Evolutionary conservation across 1,140 invertebrate species (phyloP), one percentile per base, ranked within the genome.

Genomic region (Vollenhovia emeryi): DNA sequence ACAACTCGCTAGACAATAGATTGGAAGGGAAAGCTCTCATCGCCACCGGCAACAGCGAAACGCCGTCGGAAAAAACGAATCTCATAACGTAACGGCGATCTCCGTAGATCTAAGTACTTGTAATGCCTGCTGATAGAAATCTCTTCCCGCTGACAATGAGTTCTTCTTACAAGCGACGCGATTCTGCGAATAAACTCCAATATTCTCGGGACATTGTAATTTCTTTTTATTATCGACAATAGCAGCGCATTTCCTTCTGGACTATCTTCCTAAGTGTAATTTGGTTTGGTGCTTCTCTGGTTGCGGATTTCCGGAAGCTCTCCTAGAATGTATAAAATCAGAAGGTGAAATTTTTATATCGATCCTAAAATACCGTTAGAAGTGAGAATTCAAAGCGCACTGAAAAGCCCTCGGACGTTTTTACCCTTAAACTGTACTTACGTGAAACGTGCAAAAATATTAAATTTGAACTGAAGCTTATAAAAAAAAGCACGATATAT

Each of bases 61-160:
- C 62, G 15, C 87, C 91, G 64, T 91, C 93, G 21, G 93, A 94
- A 91, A 89, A 94, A 88, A 89, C 88, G 13, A 93, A 92, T 92
- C 92, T 94, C 48, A 94, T 94, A 71, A 87, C 93, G 50, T 93
- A 92, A 87, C 43, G 36, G 24, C 36, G 43, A 85, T 83, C n/a
- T 59, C 27, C 5, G 5, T 15, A 55, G 13, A 79, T 45, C 45
- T 66, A 74, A 24, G 2, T 64, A 45, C 27, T 88, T 74, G 55
- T 33, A 40, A 33, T 75, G 40, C 18, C 75, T 50, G 55, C 40
- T 78, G 27, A 86, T 75, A 55, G 36, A 43, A 76, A 78, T 85
- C 2, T 40, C 13, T 43, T 83, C 68, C n/a, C n/a, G 21, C 5
- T 68, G 11, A n/a, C n/a, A n/a, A n/a, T n/a, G 55, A 64, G 11